A percentile compares a stretch with the other conserved stretches of the same genome.
These are phyloP conservation scores for Drosophila tsacasi DNA, from an alignment of 1,140 invertebrate species.

Conservation along the genomic window DNA sequence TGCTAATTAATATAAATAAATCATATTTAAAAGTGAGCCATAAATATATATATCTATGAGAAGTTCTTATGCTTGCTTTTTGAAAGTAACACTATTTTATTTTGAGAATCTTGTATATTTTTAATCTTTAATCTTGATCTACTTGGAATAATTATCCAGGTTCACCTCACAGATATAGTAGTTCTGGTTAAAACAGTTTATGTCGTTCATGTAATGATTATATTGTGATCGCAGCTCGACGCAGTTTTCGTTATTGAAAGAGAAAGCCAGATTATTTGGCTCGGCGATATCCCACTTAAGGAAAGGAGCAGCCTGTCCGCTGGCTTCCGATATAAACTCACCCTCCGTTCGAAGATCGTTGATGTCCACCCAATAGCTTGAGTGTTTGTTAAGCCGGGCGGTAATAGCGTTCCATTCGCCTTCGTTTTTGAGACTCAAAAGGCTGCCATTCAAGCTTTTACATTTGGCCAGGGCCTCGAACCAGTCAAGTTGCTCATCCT, in stretches of 20 bases:
- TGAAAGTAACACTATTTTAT: no score
- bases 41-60: neutral
- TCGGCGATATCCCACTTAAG: neutral
- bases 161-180: neutral
- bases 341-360: neutral
- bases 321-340: neutral
- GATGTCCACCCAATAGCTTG: neutral
- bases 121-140: neutral
- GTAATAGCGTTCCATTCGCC: neutral
- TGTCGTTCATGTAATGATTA: conserved; percentile 1
- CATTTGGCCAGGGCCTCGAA: neutral
- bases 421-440: neutral
- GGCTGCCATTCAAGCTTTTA: neutral
- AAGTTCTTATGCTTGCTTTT: no score
- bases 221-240: neutral
- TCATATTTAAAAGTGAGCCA: neutral
- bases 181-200: neutral
- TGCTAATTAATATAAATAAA: neutral
- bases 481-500: neutral
- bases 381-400: neutral
- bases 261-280: neutral
- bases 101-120: neutral
- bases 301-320: neutral
- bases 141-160: neutral
- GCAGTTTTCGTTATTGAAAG: neutral